Percentiles rank a stretch among this genome's conserved stretches.
phyloP scores from a whole-genome alignment of 2,888 invertebrate species.

The Epinotia nisella region DNA sequence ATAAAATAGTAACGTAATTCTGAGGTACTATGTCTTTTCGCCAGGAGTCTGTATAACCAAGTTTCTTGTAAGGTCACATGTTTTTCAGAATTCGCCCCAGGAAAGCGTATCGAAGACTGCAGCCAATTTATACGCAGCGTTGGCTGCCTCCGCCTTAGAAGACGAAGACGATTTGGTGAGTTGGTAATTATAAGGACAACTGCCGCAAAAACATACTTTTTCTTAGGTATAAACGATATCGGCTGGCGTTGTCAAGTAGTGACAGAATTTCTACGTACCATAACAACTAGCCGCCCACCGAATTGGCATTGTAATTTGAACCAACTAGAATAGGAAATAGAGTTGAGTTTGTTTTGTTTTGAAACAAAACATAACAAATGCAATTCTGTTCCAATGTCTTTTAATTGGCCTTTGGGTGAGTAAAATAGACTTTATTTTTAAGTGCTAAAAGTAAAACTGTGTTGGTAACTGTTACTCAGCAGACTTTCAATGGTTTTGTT shows the following conservation, averaged over 20 bases:
- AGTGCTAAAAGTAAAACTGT: background rate
- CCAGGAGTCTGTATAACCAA: conserved; percentile 6
- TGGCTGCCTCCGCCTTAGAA: conserved; percentile 93
- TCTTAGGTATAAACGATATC: background rate
- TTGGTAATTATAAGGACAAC: background rate
- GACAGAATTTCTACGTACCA: background rate
- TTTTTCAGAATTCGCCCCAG: conserved; percentile 64
- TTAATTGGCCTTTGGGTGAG: too few species aligned
- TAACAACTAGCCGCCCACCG: too few species aligned
- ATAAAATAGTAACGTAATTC: background rate
- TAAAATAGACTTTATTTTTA: background rate
- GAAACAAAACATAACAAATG: too few species aligned
- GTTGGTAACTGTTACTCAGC: background rate
- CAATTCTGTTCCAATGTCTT: too few species aligned
- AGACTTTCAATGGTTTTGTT: too few species aligned
- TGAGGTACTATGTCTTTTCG: conserved; percentile 22
- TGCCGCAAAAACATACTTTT: conserved; percentile 13
- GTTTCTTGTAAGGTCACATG: conserved; percentile 20
- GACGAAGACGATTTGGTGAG: conserved; percentile 88
- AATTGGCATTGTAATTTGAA: too few species aligned
- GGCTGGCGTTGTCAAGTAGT: background rate
- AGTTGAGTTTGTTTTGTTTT: too few species aligned
- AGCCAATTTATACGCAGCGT: conserved; percentile 93
- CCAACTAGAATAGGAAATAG: too few species aligned
- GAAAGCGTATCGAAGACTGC: conserved; percentile 91